Conservation (phyloP, 2,113 vertebrate species). For the Australoheros scitulus region DNA sequence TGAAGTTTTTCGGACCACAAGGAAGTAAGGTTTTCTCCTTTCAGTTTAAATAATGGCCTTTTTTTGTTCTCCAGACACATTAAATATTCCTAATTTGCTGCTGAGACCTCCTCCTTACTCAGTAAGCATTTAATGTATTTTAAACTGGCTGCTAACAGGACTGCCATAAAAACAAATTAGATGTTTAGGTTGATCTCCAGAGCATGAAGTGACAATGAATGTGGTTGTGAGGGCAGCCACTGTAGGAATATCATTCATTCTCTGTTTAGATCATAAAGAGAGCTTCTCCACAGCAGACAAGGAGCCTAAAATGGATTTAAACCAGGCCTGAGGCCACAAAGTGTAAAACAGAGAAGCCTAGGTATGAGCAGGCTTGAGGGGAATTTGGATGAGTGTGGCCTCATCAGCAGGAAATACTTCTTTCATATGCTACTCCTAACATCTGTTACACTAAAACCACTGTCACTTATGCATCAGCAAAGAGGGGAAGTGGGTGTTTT, state of each 20-base stretch:
- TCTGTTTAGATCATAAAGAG: slow-evolving; percentile 12
- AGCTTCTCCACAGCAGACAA: background rate
- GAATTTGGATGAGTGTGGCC: slow-evolving; percentile 28
- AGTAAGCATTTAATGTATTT: background rate
- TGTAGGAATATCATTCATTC: background rate
- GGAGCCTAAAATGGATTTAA: slow-evolving; percentile 29
- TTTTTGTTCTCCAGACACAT: background rate
- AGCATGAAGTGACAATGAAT: background rate
- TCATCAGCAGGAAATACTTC: slow-evolving; percentile 57
- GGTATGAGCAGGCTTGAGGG: slow-evolving; percentile 11
- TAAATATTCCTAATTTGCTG: background rate
- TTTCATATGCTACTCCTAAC: slow-evolving; percentile 13
- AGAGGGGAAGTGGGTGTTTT: slow-evolving; percentile 36
- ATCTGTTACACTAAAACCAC: slow-evolving; percentile 37
- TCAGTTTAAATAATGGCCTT: background rate
- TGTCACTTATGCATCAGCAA: slow-evolving; percentile 18
- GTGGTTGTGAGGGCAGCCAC: background rate
- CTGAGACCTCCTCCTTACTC: background rate
- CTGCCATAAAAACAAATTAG: background rate
- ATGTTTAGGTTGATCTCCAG: background rate
- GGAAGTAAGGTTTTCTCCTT: slow-evolving; percentile 89
- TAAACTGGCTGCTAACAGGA: background rate
- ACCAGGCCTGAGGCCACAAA: slow-evolving; percentile 18
- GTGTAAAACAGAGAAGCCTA: background rate
- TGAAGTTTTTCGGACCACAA: slow-evolving; percentile 99